Evolutionary conservation across 1,140 invertebrate genomes (phyloP).

Genomic region (Cephus cinctus): DNA sequence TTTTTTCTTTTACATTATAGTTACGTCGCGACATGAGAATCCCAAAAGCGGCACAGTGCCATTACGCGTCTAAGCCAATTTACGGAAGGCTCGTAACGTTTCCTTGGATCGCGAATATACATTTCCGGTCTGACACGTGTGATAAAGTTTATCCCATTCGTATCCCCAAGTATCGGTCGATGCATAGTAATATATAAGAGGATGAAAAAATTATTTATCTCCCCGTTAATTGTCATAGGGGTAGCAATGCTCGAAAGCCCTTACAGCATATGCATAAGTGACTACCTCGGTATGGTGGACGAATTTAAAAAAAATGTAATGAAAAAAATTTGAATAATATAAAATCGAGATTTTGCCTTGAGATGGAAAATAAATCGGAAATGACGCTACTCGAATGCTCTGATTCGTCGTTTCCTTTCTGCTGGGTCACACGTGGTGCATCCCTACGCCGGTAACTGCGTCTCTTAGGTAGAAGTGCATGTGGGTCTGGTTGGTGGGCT

Average conservation of each 20-base stretch:
- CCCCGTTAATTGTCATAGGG: conserved; percentile 11
- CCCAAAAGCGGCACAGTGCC: conserved; percentile 4
- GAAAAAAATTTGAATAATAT: too few relatives aligned
- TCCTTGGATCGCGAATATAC: neutral
- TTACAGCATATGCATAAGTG: too few relatives aligned
- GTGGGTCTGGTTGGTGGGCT: neutral
- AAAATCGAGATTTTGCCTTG: too few relatives aligned
- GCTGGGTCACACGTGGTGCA: neutral
- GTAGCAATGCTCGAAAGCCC: too few relatives aligned
- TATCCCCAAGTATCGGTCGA: neutral
- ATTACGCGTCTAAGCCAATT: conserved; percentile 17
- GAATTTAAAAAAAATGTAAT: too few relatives aligned
- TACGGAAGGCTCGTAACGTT: conserved; percentile 15
- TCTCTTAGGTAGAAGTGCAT: neutral
- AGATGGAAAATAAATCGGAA: conserved; percentile 17
- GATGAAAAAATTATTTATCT: conserved; percentile 17
- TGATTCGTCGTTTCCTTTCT: conserved; percentile 18
- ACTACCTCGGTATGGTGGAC: too few relatives aligned
- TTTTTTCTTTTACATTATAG: too few relatives aligned
- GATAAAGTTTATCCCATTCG: too few relatives aligned
- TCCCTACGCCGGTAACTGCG: neutral
- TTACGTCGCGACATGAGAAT: neutral
- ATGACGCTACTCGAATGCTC: conserved; percentile 16
- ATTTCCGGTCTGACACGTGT: neutral
- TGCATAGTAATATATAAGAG: neutral